Base-by-base conservation (phyloP, 2,888 invertebrate species). In the Thumatha senex region DNA sequence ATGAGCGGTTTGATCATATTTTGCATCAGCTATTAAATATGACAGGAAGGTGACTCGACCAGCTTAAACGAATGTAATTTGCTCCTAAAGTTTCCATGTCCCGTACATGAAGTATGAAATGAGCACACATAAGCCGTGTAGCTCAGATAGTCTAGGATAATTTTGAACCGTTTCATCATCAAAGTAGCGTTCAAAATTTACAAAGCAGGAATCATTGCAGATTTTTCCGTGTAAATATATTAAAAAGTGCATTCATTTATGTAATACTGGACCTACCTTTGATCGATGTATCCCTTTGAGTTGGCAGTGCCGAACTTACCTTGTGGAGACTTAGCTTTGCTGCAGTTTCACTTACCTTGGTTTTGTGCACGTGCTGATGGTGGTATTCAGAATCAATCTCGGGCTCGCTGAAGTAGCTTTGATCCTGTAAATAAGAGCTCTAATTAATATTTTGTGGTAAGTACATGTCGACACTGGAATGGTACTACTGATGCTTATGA, bases 301-400 rank as follows among this genome's bases (percentile, higher is more conserved):
- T 9, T 11, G 13, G 8, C 7, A 9, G 13, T 2, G 7, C 11
- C 7, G 10, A 14, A 18, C 7, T 31, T n/a, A 42, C 12, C 18
- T 15, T 14, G 33, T 7, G 11, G 29, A 11, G 34, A 7, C n/a
- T 14, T 38, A 4, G 11, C 11, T 4, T n/a, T 2, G 18, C 18
- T 24, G 18, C 18, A 5, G 5, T 24, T 14, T 7, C 7, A 85
- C 95, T 93, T 87, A 97, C 97, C 96, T 97, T 97, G 67, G 96
- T 95, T 84, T 97, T 97, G 82, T 98, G 98, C 67, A 97, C 96
- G 86, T 98, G 97, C 86, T 98, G 97, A 78, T 97, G 96, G 73
- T 97, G 97, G 80, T 96, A 98, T 75, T 98, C 98, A 36, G 97
- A 97, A 81, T 98, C 98, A 70, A 98, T 97, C 83, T 98, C 98